phyloP scores from a whole-genome alignment of 2,113 vertebrate genomes.

The Carassius gibelio region DNA sequence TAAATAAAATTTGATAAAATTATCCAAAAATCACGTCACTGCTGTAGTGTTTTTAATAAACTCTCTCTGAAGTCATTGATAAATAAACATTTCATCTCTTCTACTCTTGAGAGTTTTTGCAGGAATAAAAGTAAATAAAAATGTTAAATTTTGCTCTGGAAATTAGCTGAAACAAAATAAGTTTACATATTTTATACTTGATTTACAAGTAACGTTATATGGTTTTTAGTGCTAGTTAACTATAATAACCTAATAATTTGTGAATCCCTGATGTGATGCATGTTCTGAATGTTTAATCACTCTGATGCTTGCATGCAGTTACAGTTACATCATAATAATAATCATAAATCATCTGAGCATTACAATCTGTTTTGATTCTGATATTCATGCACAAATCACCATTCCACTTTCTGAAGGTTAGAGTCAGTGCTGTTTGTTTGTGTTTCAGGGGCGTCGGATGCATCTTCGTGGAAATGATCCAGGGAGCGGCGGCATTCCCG shows the following conservation, averaged over 20 bases:
- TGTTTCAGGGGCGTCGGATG: conserved; percentile 93
- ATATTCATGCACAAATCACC: not conserved
- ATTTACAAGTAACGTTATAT: too few relatives aligned
- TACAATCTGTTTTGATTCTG: not conserved
- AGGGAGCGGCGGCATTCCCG: conserved; percentile 95
- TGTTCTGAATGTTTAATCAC: not conserved
- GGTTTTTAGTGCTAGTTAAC: too few relatives aligned
- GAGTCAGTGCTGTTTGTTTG: not conserved
- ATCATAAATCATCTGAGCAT: not conserved
- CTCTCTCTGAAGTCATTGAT: too few relatives aligned
- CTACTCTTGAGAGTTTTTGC: not conserved
- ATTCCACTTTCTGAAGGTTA: not conserved
- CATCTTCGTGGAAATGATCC: conserved; percentile 99
- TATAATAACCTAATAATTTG: not conserved
- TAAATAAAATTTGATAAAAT: too few relatives aligned
- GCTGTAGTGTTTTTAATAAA: too few relatives aligned
- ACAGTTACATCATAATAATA: not conserved
- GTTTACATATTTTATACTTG: too few relatives aligned
- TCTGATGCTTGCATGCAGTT: not conserved
- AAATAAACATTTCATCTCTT: not conserved
- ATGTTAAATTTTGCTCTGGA: too few relatives aligned
- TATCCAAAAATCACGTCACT: too few relatives aligned
- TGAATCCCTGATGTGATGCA: not conserved
- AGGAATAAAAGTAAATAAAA: too few relatives aligned
- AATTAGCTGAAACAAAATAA: too few relatives aligned